Percentiles rank a stretch among this genome's conserved stretches.
Evolutionary conservation across 2,888 invertebrate species (phyloP).

Genomic region (Lutraria lutraria): DNA sequence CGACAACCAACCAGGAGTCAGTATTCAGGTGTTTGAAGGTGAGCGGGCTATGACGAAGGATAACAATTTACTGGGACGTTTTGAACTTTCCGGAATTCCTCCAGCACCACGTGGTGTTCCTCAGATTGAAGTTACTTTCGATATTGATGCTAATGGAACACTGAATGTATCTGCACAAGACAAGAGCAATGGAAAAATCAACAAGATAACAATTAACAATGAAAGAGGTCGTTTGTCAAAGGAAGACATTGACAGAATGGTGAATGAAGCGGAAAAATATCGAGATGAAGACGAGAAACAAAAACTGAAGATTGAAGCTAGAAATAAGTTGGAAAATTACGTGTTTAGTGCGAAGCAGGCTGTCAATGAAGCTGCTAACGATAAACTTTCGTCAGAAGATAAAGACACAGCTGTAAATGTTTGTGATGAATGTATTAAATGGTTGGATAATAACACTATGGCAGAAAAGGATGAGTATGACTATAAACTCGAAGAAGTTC

Average conservation of each 20-base stretch:
- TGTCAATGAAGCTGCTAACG: conserved; percentile 89
- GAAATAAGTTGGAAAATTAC: conserved; percentile 89
- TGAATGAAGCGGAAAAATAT: conserved; percentile 98
- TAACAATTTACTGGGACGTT: conserved; percentile 90
- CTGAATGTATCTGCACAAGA: conserved; percentile 88
- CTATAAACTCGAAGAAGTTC: conserved; percentile 92
- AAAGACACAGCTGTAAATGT: conserved; percentile 89
- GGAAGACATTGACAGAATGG: conserved; percentile 96
- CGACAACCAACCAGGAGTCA: conserved; percentile 91
- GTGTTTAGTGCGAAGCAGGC: conserved; percentile 71
- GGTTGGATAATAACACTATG: conserved; percentile 93
- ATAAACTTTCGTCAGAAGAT: conserved; percentile 90
- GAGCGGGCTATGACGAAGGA: conserved; percentile 98
- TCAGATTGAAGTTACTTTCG: conserved; percentile 93
- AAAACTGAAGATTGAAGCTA: conserved; percentile 92
- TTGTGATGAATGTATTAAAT: conserved; percentile 90
- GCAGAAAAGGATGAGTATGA: conserved; percentile 93
- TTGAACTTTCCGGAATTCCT: conserved; percentile 84
- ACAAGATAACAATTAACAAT: conserved; percentile 93
- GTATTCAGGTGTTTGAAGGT: conserved; percentile 92
- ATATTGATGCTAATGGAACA: conserved; percentile 96
- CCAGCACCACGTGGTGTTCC: conserved; percentile 88
- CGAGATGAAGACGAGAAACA: conserved; percentile 91
- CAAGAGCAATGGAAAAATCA: conserved; percentile 90
- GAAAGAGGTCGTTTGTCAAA: conserved; percentile 94